Conservation (phyloP, 2,113 vertebrate genomes). For the Acrocephalus arundinaceus region DNA sequence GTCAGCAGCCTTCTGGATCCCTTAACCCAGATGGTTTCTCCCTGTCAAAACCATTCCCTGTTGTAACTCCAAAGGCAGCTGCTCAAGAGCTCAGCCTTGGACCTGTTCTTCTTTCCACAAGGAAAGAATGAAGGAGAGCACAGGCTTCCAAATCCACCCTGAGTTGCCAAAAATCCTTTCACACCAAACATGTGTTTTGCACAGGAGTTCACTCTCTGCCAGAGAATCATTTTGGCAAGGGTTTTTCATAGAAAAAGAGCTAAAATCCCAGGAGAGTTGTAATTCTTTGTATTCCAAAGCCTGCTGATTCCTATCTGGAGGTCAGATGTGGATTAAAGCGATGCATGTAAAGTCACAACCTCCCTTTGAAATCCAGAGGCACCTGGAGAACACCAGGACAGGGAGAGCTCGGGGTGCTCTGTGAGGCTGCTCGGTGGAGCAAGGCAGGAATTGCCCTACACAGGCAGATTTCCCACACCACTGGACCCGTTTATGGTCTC, state of each 20-base stretch:
- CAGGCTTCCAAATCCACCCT: neutral
- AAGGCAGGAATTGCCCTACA: neutral
- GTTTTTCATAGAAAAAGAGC: neutral
- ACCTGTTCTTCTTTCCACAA: constrained; percentile 29
- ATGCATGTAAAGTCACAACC: neutral
- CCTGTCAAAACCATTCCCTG: constrained; percentile 44
- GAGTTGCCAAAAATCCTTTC: constrained; percentile 19
- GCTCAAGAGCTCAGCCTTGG: constrained; percentile 14
- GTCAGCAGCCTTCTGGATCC: constrained; percentile 16
- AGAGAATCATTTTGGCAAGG: neutral
- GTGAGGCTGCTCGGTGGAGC: neutral
- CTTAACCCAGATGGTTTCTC: constrained; percentile 51
- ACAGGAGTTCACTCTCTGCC: neutral
- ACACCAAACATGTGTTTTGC: neutral
- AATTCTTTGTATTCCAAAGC: neutral
- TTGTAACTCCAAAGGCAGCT: constrained; percentile 35
- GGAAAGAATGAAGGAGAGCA: neutral
- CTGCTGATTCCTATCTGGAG: neutral
- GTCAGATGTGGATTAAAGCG: neutral
- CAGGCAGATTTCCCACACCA: neutral
- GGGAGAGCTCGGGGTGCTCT: neutral
- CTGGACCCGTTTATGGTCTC: accelerated
- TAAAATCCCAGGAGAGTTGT: neutral
- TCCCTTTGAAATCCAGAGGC: neutral
- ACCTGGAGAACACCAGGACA: neutral